These are phyloP conservation scores for Takifugu ocellatus DNA, from an alignment of 2,797 vertebrate genomes.

Conservation along the genomic window DNA sequence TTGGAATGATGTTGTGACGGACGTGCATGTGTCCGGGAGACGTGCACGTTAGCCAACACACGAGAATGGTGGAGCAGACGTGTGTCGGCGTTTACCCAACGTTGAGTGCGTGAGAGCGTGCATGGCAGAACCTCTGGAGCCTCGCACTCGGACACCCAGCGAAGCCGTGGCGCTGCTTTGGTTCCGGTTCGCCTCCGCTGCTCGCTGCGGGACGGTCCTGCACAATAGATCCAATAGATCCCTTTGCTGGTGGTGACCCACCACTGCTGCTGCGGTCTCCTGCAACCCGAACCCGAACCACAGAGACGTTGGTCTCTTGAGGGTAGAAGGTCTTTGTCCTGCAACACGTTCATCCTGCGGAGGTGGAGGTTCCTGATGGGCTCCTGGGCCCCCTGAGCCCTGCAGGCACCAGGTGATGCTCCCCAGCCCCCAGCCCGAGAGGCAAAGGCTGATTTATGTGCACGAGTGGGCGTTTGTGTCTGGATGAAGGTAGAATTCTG, in stretches of 20 bases:
- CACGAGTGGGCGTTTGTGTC: constrained; percentile 45
- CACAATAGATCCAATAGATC: constrained; percentile 39
- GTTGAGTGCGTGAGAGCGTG: background rate
- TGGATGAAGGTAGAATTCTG: constrained; percentile 11
- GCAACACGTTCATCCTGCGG: too few species aligned
- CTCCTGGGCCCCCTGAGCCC: too few species aligned
- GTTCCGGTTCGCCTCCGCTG: constrained; percentile 11
- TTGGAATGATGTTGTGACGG: constrained; percentile 8
- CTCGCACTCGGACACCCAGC: background rate
- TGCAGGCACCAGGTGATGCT: too few species aligned
- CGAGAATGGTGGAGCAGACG: constrained; percentile 56
- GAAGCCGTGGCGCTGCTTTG: constrained; percentile 16
- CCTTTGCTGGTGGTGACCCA: too few species aligned
- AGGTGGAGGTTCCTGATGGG: too few species aligned
- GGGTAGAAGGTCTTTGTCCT: too few species aligned
- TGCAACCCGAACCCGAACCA: too few species aligned
- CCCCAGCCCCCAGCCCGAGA: background rate
- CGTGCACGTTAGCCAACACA: constrained; percentile 15
- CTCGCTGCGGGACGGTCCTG: constrained; percentile 41
- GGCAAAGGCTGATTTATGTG: constrained; percentile 46
- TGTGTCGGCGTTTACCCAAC: constrained; percentile 23
- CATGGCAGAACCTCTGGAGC: constrained; percentile 42
- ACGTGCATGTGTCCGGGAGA: too few species aligned
- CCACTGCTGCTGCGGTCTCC: too few species aligned
- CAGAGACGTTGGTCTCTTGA: too few species aligned